Conservation (phyloP, 2,797 vertebrate species). For the Hypotaenidia philippensis region DNA sequence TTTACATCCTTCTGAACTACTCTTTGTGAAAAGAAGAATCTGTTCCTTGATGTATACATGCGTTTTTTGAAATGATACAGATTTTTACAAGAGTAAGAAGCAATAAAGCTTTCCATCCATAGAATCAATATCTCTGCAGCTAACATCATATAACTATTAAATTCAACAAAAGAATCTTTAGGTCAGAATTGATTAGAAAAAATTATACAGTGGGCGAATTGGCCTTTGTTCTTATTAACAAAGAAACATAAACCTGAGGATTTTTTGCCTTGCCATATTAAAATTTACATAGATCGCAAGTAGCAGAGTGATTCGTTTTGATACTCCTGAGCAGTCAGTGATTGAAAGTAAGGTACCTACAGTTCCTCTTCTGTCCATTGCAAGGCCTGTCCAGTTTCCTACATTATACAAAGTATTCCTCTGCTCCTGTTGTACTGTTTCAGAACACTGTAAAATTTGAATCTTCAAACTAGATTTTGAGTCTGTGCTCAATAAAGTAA, state of each 20-base stretch:
- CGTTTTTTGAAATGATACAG: constrained; percentile 41
- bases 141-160: constrained; percentile 15
- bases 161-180: constrained; percentile 13
- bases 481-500: neutral
- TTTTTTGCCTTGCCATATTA: neutral
- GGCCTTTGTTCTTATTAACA: neutral
- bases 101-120: neutral
- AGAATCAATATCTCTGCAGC: neutral
- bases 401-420: constrained; percentile 50
- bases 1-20: neutral
- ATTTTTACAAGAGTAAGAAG: neutral
- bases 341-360: constrained; percentile 26
- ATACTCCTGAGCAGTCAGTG: neutral
- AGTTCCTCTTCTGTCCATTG: constrained; percentile 46
- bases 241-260: neutral
- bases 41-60: neutral
- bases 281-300: neutral
- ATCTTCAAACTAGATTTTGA: neutral
- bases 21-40: neutral
- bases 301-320: neutral
- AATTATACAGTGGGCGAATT: neutral
- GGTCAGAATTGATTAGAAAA: neutral
- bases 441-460: neutral
- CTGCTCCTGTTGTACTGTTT: neutral
- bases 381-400: constrained; percentile 22